These are phyloP conservation scores for Sarcophaga rosellei DNA, from an alignment of 2,888 invertebrate species.

Conservation along the genomic window DNA sequence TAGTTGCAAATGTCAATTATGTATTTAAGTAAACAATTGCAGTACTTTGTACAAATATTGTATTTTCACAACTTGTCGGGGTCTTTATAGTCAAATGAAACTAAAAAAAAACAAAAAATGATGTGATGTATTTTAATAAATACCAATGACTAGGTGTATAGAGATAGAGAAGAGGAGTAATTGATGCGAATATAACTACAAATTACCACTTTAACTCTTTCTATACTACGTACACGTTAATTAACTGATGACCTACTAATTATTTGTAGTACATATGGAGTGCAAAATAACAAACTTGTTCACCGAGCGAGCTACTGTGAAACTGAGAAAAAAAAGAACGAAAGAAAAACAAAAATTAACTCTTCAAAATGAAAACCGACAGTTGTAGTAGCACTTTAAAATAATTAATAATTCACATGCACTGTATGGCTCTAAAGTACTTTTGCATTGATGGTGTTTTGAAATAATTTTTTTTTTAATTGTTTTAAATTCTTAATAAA, in stretches of 20 bases:
- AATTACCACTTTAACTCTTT: background rate
- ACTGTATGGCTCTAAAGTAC: background rate
- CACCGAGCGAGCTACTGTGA: background rate
- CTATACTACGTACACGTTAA: conserved; percentile 58
- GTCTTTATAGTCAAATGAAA: background rate
- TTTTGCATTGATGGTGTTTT: too few species aligned
- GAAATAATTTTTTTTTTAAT: too few species aligned
- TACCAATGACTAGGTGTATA: too few species aligned
- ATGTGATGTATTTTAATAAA: too few species aligned
- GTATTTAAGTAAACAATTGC: background rate
- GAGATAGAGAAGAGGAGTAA: too few species aligned
- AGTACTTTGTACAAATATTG: background rate
- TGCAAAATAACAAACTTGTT: conserved; percentile 46
- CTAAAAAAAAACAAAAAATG: too few species aligned
- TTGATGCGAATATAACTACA: background rate
- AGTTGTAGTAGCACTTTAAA: background rate
- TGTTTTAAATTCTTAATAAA: too few species aligned
- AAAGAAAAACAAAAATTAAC: conserved; percentile 6
- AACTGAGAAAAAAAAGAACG: conserved; percentile 5
- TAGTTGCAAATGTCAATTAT: background rate
- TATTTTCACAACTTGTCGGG: background rate
- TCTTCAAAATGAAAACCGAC: background rate
- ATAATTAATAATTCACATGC: background rate
- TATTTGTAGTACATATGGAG: conserved; percentile 59
- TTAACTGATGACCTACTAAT: conserved; percentile 70